Base-by-base conservation (phyloP, 2,888 invertebrate species). In the Thymelicus lineola region DNA sequence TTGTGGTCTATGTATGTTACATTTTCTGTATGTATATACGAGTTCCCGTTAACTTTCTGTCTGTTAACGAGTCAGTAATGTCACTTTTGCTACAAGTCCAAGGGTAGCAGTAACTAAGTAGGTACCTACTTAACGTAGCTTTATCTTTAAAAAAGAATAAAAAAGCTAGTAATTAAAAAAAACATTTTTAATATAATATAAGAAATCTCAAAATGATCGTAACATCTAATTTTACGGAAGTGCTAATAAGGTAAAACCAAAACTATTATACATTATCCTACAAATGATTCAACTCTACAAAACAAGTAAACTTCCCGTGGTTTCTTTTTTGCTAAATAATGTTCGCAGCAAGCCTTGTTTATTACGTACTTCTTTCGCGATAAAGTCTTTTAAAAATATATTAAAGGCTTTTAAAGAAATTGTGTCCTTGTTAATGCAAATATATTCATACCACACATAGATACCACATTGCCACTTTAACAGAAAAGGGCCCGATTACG, bases 221-320 rank as follows among this genome's bases (percentile, higher is more conserved):
- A 42, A 42, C 9, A 12, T 12, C 12, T 12, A 42, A 42, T 42
- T 38, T 4, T 38, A 42, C 42, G 42, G 42, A 10, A 42, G 10
- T 90, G 91, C 89, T 89, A 92, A 92, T 91, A 90, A 89, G 76
- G 80, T 78, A 82, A 85, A 83, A 87, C 89, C 91, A 91, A 92
- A 92, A 91, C 90, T 87, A n/a, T n/a, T n/a, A n/a, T n/a, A 83
- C 77, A 84, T 84, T 91, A 93, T 93, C 93, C n/a, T n/a, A n/a
- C n/a, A n/a, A n/a, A n/a, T 85, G 89, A 90, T 90, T 35, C 88
- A 86, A 89, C 86, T 87, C 89, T 89, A 89, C 81, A 87, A 91
- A 92, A 90, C 89, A 90, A 90, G 87, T 87, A 87, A 89, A 91
- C 84, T 88, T 82, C 77, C 79, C 76, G 80, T 78, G 84, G 83